A percentile compares a stretch with the other conserved stretches of the same genome.
Evolutionary conservation across 1,140 invertebrate species (phyloP).

Genomic region (Lycorma delicatula): DNA sequence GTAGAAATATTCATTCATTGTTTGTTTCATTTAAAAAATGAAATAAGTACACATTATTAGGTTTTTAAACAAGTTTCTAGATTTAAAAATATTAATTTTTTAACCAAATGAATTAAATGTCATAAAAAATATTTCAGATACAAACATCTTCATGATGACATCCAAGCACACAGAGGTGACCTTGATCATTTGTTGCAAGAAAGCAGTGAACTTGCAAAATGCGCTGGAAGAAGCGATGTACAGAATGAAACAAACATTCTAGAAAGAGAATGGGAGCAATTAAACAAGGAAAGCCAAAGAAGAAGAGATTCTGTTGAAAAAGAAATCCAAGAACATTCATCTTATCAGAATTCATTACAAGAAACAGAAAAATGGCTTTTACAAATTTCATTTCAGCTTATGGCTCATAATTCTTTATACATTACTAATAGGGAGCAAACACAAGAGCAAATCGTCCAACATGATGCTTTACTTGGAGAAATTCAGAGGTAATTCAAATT

Average conservation of each 20-base stretch:
- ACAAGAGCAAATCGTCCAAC: constrained; percentile 78
- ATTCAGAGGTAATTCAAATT: constrained; percentile 56
- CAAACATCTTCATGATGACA: constrained; percentile 65
- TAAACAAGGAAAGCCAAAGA: constrained; percentile 49
- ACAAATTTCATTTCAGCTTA: constrained; percentile 89
- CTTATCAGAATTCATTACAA: constrained; percentile 81
- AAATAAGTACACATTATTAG: neutral
- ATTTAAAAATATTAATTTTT: neutral
- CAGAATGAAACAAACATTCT: constrained; percentile 53
- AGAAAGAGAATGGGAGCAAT: constrained; percentile 52
- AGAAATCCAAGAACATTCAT: constrained; percentile 75
- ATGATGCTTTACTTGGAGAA: constrained; percentile 69
- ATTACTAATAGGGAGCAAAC: constrained; percentile 87
- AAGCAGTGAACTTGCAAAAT: constrained; percentile 57
- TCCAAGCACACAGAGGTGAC: constrained; percentile 60
- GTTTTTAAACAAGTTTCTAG: too few relatives aligned
- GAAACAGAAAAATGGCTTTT: constrained; percentile 93
- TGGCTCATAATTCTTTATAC: constrained; percentile 91
- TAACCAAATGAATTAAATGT: neutral
- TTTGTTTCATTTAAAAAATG: too few relatives aligned
- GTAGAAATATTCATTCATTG: too few relatives aligned
- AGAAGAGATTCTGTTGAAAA: constrained; percentile 56
- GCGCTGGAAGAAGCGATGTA: constrained; percentile 54
- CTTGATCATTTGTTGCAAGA: constrained; percentile 60
- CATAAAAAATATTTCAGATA: too few relatives aligned